These are phyloP conservation scores for Paramuricea clavata DNA, from an alignment of 92 coral and sea anemone species.

Conservation along the genomic window DNA sequence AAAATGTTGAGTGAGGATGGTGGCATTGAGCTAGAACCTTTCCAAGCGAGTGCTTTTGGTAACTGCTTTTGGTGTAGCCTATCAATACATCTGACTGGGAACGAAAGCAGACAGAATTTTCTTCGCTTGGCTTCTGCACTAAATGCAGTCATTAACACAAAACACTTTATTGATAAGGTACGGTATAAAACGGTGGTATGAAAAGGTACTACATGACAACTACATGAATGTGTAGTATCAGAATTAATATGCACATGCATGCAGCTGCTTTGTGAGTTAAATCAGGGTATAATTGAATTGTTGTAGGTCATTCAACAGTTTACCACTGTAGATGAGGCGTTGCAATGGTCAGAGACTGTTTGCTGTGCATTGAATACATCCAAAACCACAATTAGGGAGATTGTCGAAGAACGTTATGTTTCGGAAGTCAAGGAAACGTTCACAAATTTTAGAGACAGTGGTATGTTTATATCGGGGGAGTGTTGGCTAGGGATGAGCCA, in stretches of 20 bases:
- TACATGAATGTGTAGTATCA: too few species aligned
- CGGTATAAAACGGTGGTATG: background rate
- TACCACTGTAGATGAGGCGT: background rate
- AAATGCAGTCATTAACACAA: background rate
- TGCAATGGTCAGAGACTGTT: background rate
- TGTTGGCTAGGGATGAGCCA: too few species aligned
- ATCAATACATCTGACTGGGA: background rate
- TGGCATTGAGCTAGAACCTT: background rate
- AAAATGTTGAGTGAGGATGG: slow-evolving; percentile 1
- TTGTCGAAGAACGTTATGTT: background rate
- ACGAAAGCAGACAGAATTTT: slow-evolving; percentile 8
- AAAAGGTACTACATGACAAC: background rate
- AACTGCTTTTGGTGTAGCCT: slow-evolving; percentile 17
- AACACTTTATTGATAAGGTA: background rate
- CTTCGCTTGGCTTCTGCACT: slow-evolving; percentile 6
- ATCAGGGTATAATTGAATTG: background rate
- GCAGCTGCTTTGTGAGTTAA: too few species aligned
- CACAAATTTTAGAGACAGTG: slow-evolving; percentile 14
- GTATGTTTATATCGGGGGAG: background rate
- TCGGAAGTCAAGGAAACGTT: slow-evolving; percentile 7
- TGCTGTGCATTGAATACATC: background rate
- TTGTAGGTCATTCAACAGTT: background rate
- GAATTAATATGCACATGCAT: too few species aligned
- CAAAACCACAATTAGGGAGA: background rate
- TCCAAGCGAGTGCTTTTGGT: background rate